Evolutionary conservation across 2,113 vertebrate genomes (phyloP).

Genomic region (Siniperca knerii): DNA sequence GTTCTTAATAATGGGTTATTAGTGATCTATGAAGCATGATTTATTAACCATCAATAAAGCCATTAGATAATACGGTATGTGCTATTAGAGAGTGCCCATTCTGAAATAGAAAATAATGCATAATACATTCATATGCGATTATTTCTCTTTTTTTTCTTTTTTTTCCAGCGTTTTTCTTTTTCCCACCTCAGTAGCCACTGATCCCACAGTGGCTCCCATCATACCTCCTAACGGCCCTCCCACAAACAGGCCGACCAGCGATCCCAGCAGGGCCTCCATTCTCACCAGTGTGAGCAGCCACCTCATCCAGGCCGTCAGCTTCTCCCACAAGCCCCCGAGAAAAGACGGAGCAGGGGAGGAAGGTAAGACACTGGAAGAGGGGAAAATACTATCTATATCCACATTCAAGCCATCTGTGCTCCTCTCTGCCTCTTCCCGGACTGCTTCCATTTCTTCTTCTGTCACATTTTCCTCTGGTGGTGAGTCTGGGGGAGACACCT

Average conservation of each 20-base stretch:
- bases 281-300: conserved; percentile 75
- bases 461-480: conserved; percentile 28
- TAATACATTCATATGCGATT: too few species aligned
- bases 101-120: conserved; percentile 1
- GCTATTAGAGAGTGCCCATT: background rate
- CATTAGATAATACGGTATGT: background rate
- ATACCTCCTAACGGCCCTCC: conserved; percentile 79
- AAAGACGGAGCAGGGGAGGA: conserved; percentile 42
- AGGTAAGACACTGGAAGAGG: conserved; percentile 18
- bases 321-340: conserved; percentile 77
- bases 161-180: conserved; percentile 77
- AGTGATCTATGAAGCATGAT: background rate
- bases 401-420: conserved; percentile 57
- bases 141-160: conserved; percentile 74
- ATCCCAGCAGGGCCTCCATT: conserved; percentile 79
- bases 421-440: conserved; percentile 70
- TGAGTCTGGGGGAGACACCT: background rate
- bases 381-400: conserved; percentile 54
- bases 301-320: conserved; percentile 65
- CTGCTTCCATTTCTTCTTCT: conserved; percentile 62
- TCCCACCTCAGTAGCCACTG: conserved; percentile 82
- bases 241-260: conserved; percentile 82
- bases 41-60: conserved; percentile 12
- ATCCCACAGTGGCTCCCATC: conserved; percentile 83
- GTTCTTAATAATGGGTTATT: background rate